Evolutionary conservation across 2,888 invertebrate species (phyloP).

Genomic region (Acrobasis repandana): DNA sequence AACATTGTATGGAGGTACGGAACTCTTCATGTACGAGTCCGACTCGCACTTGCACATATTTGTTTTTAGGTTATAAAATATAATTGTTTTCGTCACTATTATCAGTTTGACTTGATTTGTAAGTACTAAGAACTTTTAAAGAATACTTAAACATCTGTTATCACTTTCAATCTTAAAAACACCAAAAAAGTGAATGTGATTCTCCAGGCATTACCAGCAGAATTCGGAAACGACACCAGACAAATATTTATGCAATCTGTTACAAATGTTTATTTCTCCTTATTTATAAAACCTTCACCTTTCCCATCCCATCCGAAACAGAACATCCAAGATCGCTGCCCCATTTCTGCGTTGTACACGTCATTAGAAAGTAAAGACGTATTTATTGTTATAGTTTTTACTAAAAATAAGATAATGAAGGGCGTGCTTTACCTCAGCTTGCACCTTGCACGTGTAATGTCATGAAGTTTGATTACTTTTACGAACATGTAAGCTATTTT

Average conservation of each 20-base stretch:
- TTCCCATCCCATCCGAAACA: slow-evolving; percentile 1
- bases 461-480: slow-evolving; percentile 69
- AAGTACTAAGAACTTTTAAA: too few relatives aligned
- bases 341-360: slow-evolving; percentile 45
- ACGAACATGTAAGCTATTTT: slow-evolving; percentile 60
- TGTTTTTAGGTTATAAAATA: too few relatives aligned
- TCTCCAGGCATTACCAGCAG: neutral
- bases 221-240: slow-evolving; percentile 10
- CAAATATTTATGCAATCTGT: slow-evolving; percentile 17
- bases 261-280: slow-evolving; percentile 17
- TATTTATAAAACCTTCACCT: slow-evolving; percentile 25
- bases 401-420: slow-evolving; percentile 70
- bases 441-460: slow-evolving; percentile 76
- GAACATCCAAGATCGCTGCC: slow-evolving; percentile 7
- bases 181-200: neutral
- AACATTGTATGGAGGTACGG: too few relatives aligned
- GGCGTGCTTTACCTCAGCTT: slow-evolving; percentile 67
- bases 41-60: too few relatives aligned
- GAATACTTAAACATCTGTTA: too few relatives aligned
- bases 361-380: slow-evolving; percentile 57
- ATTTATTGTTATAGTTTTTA: slow-evolving; percentile 61
- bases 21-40: too few relatives aligned
- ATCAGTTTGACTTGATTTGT: too few relatives aligned
- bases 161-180: too few relatives aligned
- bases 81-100: too few relatives aligned